phyloP scores from a whole-genome alignment of 2,797 vertebrate genomes.

The Oreortyx pictus region DNA sequence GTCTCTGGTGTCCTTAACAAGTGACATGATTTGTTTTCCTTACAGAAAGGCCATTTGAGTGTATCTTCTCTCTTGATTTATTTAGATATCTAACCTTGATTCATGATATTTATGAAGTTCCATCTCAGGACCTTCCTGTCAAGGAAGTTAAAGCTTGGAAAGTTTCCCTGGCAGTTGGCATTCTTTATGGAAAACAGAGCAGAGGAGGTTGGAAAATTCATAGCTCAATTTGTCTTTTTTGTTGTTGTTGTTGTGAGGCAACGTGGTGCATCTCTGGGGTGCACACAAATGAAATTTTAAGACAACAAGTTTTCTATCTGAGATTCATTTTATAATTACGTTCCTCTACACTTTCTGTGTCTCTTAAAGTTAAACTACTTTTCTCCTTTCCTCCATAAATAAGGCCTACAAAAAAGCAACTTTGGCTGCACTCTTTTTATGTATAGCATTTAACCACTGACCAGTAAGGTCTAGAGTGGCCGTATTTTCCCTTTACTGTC shows the following conservation, averaged over 20 bases:
- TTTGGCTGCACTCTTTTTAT: neutral
- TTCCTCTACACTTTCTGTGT: neutral
- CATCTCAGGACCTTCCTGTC: slow-evolving; percentile 65
- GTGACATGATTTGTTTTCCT: neutral
- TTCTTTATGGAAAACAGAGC: slow-evolving; percentile 72
- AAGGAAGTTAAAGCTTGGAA: slow-evolving; percentile 72
- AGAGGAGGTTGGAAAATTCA: slow-evolving; percentile 67
- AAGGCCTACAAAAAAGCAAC: neutral
- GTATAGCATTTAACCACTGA: neutral
- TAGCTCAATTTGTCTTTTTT: slow-evolving; percentile 7
- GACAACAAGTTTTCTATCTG: neutral
- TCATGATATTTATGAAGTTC: slow-evolving; percentile 56
- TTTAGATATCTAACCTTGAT: slow-evolving; percentile 25
- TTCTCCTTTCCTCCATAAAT: neutral
- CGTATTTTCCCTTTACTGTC: neutral
- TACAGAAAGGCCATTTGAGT: neutral
- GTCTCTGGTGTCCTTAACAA: neutral
- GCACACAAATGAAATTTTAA: neutral
- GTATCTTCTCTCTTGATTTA: neutral
- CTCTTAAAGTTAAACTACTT: neutral
- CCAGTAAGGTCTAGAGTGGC: neutral
- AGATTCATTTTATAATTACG: neutral
- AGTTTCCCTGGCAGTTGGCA: slow-evolving; percentile 70
- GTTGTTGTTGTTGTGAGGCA: slow-evolving; percentile 35
- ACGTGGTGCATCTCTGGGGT: neutral